A percentile compares a stretch with the other conserved stretches of the same genome.
phyloP scores from a whole-genome alignment of 2,113 vertebrate genomes.

The Rhadina sibilatrix region DNA sequence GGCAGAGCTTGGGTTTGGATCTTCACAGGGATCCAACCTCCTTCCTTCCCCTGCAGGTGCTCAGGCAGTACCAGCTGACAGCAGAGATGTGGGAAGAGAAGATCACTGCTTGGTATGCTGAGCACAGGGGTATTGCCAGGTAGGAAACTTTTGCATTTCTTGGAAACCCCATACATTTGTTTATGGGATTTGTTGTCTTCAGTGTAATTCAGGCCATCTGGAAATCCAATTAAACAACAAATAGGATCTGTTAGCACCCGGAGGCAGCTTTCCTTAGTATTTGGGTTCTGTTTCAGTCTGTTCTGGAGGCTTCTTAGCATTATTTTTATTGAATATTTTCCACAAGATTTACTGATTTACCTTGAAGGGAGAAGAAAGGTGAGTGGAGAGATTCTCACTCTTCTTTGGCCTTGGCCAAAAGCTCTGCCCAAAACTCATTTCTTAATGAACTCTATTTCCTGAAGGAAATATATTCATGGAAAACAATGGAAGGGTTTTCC shows the following conservation, averaged over 20 bases:
- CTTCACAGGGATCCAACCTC: not conserved
- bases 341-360: not conserved
- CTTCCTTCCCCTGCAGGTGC: conserved; percentile 73
- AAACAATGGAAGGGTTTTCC: not conserved
- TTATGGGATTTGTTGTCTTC: not conserved
- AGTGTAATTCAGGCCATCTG: not conserved
- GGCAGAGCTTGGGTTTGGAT: not conserved
- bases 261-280: not conserved
- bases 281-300: not conserved
- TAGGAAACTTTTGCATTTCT: conserved; percentile 30
- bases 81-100: conserved; percentile 96
- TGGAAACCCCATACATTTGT: not conserved
- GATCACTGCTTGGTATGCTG: conserved; percentile 92
- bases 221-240: not conserved
- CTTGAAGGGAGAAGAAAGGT: not conserved
- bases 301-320: not conserved
- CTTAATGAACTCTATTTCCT: not conserved
- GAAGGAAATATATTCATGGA: not conserved
- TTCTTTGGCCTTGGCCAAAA: not conserved
- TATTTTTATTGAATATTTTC: not conserved
- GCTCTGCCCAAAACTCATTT: not conserved
- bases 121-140: conserved; percentile 91
- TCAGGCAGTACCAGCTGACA: conserved; percentile 95
- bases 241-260: not conserved
- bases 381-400: not conserved